These are phyloP conservation scores for Tachycineta bicolor DNA, from an alignment of 2,113 vertebrate genomes.

Conservation along the genomic window DNA sequence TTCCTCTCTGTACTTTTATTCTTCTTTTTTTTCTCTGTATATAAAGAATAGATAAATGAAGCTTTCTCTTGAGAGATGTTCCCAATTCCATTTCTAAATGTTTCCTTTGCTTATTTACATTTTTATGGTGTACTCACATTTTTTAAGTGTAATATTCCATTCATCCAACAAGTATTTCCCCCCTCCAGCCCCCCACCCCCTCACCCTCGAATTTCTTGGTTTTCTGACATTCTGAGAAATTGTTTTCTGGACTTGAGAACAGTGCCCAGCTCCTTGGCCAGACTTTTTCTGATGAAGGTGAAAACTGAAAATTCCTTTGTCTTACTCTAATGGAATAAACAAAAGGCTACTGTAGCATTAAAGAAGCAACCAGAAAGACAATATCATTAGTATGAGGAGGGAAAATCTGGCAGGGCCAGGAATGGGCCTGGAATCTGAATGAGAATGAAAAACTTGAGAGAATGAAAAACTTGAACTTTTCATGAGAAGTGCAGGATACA, in stretches of 20 bases:
- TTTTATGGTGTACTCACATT: not conserved
- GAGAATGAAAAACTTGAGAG: not conserved
- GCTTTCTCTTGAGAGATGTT: not conserved
- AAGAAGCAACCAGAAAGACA: not conserved
- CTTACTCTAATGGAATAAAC: not conserved
- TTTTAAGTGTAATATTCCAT: not conserved
- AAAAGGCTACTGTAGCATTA: not conserved
- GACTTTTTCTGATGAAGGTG: not conserved
- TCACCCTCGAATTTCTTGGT: not conserved
- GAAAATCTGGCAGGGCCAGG: not conserved
- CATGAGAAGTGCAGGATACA: not conserved
- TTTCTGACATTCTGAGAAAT: not conserved
- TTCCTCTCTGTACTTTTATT: not conserved
- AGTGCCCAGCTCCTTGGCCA: not conserved
- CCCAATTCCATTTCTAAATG: not conserved
- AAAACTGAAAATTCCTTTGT: not conserved
- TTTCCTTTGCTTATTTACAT: not conserved
- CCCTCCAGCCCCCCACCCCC: no score
- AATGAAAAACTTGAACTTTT: not conserved
- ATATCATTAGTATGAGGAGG: not conserved
- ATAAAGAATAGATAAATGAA: not conserved
- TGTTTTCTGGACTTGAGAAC: not conserved
- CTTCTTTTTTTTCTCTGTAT: not conserved
- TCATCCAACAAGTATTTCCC: not conserved
- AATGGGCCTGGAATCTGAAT: not conserved